These are phyloP conservation scores for Diuraphis noxia DNA, from an alignment of 1,140 invertebrate species.

Conservation along the genomic window DNA sequence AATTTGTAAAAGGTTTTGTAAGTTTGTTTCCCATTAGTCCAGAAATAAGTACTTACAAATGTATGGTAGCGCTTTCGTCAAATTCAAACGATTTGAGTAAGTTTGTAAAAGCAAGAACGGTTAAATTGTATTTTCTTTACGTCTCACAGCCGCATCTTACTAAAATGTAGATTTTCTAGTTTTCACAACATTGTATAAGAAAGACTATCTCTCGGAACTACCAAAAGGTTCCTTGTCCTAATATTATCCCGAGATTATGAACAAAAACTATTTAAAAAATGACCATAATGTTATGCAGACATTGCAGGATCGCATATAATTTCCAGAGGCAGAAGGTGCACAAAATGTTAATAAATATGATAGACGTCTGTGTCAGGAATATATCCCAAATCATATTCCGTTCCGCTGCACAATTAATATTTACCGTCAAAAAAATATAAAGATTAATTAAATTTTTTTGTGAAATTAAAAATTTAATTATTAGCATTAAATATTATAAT, in stretches of 20 bases:
- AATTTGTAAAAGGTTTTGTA: neutral
- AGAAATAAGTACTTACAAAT: neutral
- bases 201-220: neutral
- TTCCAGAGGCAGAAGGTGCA: neutral
- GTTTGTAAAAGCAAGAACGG: neutral
- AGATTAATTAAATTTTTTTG: neutral
- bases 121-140: neutral
- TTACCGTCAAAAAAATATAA: neutral
- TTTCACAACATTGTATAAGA: neutral
- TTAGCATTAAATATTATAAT: neutral
- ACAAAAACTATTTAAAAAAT: neutral
- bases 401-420: neutral
- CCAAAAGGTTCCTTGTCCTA: neutral
- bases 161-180: neutral
- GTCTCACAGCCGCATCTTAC: neutral
- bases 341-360: neutral
- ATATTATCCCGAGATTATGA: neutral
- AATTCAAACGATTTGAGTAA: neutral
- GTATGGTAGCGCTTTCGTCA: neutral
- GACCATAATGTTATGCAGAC: neutral
- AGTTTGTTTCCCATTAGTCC: neutral
- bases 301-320: neutral
- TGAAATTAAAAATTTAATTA: slow-evolving; percentile 1
- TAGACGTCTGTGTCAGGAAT: neutral
- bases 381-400: neutral